Percentiles rank a stretch among this genome's conserved stretches.
Evolutionary conservation across 2,797 vertebrate species (phyloP).

Genomic region (Tokudaia tokunoshimensis): DNA sequence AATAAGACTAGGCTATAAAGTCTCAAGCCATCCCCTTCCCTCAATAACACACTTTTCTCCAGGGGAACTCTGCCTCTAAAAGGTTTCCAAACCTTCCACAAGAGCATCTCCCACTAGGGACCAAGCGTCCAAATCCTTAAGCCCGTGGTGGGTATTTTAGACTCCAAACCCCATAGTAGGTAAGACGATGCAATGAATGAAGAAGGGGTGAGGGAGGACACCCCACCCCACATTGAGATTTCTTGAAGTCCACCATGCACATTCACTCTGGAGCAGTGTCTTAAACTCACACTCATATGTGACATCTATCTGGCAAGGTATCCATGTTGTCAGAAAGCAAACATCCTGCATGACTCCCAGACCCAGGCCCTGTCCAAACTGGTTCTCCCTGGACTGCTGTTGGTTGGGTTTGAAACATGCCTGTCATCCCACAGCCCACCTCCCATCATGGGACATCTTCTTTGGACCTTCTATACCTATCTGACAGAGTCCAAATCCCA

Average conservation of each 20-base stretch:
- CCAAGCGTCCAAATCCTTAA: neutral
- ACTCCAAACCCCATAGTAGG: neutral
- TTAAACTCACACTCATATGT: neutral
- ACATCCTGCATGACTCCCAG: neutral
- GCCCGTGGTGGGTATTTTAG: neutral
- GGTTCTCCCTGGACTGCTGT: neutral
- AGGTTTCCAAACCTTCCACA: neutral
- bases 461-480: neutral
- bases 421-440: neutral
- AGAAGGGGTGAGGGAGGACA: neutral
- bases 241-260: neutral
- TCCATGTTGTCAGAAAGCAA: neutral
- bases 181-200: neutral
- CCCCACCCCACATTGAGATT: neutral
- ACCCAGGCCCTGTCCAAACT: neutral
- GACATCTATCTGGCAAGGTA: neutral
- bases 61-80: neutral
- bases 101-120: neutral
- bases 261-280: neutral
- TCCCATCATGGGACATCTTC: neutral
- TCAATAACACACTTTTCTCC: neutral
- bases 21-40: neutral
- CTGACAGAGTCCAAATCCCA: conserved; percentile 24
- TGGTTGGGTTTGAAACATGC: neutral
- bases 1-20: neutral